Base-by-base conservation (phyloP, 2,888 invertebrate species). In the Tachina grossa region DNA sequence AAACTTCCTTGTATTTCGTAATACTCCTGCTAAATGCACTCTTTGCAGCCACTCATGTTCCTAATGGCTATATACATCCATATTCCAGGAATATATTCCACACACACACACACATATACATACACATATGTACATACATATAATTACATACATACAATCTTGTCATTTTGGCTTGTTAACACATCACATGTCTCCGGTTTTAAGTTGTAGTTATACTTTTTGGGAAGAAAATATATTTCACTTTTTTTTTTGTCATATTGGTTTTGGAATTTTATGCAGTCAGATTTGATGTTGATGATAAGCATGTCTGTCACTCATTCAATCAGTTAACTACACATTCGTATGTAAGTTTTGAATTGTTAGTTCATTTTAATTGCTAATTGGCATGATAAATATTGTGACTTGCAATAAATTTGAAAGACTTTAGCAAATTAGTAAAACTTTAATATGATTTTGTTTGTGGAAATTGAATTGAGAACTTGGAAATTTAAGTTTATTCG, bases 361-460 rank as follows among this genome's bases (percentile, higher is more conserved):
- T 80, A 90, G 90, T 91, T 91, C 90, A 90, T 90, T 90, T 91
- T 91, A 91, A 91, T 91, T 91, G 91, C 91, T 91, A 91, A 91
- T 91, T 91, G 91, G 89, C 90, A 90, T 90, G 90, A 89, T 89
- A 91, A 91, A 91, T 90, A 90, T 90, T 91, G 31, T 31, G 89
- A 88, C 88, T 88, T 72, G 22, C 88, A 87, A 88, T 88, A n/a
- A 39, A 14, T 14, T 57, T 22, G 13, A 8, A 51, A 61, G 89
- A 88, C 53, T 90, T 91, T 89, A 91, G 91, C 88, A 89, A 89
- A 91, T 89, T 90, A 88, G 88, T 88, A 72, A 80, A 88, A 89
- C 88, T 4, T 63, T 45, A 13, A 16, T 41, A 41, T 14, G 59
- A 10, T 2, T 59, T 39, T 59, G 11, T 3, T 53, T 9, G 9